Evolutionary conservation across 2,888 invertebrate species (phyloP).

Genomic region (Carpatolechia fugitivella): DNA sequence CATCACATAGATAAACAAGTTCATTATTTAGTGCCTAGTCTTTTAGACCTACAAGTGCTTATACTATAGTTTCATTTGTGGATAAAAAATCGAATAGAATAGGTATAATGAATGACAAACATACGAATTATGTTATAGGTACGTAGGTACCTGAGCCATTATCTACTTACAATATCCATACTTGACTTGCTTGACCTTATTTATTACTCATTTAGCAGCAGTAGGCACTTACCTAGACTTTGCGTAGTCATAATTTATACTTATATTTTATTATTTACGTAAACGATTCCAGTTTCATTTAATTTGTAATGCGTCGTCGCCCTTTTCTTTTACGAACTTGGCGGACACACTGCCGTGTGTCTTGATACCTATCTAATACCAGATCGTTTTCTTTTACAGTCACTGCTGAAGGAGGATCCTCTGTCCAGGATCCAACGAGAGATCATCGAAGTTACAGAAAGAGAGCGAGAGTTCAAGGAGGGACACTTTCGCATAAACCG

Average conservation of each 20-base stretch:
- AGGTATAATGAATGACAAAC: not conserved
- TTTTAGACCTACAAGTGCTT: no score
- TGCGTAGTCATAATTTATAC: no score
- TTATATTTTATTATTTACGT: no score
- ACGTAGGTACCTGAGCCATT: not conserved
- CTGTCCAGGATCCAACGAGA: constrained; percentile 92
- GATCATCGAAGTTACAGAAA: constrained; percentile 90
- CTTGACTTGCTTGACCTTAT: constrained; percentile 4
- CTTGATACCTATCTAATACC: not conserved
- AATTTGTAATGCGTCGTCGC: no score
- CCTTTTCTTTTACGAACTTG: no score
- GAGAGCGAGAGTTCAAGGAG: constrained; percentile 89
- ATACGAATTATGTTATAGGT: not conserved
- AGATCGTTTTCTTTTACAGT: constrained; percentile 57
- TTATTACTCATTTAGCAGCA: constrained; percentile 4
- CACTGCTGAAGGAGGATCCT: constrained; percentile 83
- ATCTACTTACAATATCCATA: not conserved
- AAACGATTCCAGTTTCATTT: no score
- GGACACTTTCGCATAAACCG: constrained; percentile 73
- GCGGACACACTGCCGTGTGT: no score
- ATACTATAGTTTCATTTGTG: no score
- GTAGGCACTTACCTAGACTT: not conserved
- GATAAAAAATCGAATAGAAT: no score
- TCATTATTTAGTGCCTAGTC: no score
- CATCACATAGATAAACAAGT: no score